Evolutionary conservation across 2,888 invertebrate genomes (phyloP).

Genomic region (Myathropa florea): DNA sequence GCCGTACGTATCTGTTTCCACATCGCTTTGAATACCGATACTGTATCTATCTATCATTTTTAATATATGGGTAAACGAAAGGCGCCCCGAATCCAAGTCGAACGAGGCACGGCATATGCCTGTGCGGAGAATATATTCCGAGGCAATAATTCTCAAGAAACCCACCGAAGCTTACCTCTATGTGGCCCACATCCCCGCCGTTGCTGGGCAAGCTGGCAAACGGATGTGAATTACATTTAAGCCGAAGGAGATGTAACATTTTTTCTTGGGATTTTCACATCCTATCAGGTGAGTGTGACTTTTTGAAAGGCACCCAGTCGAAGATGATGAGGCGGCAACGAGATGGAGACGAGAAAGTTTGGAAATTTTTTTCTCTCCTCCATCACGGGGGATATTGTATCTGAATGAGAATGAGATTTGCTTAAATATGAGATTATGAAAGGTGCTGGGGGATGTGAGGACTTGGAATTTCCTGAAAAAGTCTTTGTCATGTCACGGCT

Average conservation of each 20-base stretch:
- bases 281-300: background rate
- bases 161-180: too few species aligned
- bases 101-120: too few species aligned
- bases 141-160: too few species aligned
- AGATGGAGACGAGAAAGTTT: background rate
- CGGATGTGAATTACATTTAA: background rate
- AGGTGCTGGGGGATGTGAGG: background rate
- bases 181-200: too few species aligned
- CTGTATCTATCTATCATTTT: constrained; percentile 30
- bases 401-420: background rate
- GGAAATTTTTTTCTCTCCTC: too few species aligned
- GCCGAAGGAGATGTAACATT: background rate
- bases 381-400: background rate
- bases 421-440: background rate
- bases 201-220: background rate
- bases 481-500: background rate
- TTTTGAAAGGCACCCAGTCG: background rate
- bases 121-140: too few species aligned
- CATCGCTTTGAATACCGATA: constrained; percentile 22
- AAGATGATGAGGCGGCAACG: background rate
- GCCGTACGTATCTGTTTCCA: constrained; percentile 12
- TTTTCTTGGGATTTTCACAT: background rate
- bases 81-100: background rate
- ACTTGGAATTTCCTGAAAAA: background rate
- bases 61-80: constrained; percentile 7